These are phyloP conservation scores for Diarsia rubi DNA, from an alignment of 2,888 invertebrate genomes.

Conservation along the genomic window DNA sequence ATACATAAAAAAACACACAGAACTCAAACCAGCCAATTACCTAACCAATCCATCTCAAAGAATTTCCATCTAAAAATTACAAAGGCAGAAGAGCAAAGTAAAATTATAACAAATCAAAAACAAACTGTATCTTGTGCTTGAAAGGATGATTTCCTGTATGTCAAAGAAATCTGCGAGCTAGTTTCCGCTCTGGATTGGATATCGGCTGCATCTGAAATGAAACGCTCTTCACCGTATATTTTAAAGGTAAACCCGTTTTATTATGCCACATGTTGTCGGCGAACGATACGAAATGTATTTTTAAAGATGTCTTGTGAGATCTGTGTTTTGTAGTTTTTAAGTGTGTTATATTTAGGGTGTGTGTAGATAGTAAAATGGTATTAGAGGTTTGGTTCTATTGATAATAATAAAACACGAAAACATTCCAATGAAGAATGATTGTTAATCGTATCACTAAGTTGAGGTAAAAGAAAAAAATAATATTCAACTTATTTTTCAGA, in stretches of 20 bases:
- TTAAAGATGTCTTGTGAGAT: constrained; percentile 44
- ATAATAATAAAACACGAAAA: background rate
- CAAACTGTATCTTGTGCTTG: constrained; percentile 55
- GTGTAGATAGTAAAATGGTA: background rate
- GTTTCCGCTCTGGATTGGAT: constrained; percentile 70
- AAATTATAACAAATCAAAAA: constrained; percentile 55
- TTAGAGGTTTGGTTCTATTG: background rate
- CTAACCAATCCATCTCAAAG: constrained; percentile 44
- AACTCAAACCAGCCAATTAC: constrained; percentile 36
- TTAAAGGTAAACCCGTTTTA: constrained; percentile 68
- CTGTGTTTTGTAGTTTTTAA: constrained; percentile 18
- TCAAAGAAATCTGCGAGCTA: constrained; percentile 71
- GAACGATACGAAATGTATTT: constrained; percentile 51
- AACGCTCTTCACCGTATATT: constrained; percentile 65
- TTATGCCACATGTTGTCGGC: constrained; percentile 58
- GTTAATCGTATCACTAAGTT: background rate
- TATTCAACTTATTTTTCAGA: background rate
- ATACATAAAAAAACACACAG: constrained; percentile 18
- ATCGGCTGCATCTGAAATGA: constrained; percentile 73
- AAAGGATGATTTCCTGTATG: constrained; percentile 74
- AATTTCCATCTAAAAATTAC: constrained; percentile 27
- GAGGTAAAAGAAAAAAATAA: background rate
- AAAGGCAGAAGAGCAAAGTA: constrained; percentile 30
- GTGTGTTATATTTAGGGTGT: too few relatives aligned
- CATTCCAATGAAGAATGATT: background rate